Conservation (phyloP, 2,797 vertebrate genomes). For the Melanotaenia nigrans region DNA sequence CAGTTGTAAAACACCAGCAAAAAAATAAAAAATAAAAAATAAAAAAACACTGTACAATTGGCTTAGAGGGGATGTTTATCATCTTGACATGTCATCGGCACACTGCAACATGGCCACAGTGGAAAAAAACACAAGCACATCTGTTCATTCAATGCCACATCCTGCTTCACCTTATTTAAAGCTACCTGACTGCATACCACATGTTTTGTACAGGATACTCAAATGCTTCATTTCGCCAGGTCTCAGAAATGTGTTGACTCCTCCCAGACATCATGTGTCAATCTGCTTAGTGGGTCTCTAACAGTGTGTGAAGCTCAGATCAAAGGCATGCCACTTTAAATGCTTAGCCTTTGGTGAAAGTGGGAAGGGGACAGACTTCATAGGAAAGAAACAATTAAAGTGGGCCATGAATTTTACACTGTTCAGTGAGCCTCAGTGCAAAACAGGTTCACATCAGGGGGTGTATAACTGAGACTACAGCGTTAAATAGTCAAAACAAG, state of each 20-base stretch:
- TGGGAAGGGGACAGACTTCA: conserved; percentile 42
- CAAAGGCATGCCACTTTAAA: conserved; percentile 64
- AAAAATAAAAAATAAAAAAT: neutral
- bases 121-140: conserved; percentile 45
- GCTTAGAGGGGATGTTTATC: conserved; percentile 55
- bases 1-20: conserved; percentile 43
- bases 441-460: conserved; percentile 17
- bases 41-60: conserved; percentile 37
- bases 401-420: conserved; percentile 38
- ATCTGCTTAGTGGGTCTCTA: conserved; percentile 70
- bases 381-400: conserved; percentile 42
- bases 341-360: conserved; percentile 49
- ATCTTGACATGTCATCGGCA: conserved; percentile 61
- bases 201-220: conserved; percentile 24
- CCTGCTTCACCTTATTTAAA: conserved; percentile 46
- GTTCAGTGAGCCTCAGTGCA: conserved; percentile 44
- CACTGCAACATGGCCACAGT: conserved; percentile 30
- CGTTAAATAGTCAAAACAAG: conserved; percentile 38
- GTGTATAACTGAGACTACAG: neutral
- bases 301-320: conserved; percentile 75
- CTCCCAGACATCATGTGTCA: conserved; percentile 63
- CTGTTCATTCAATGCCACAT: conserved; percentile 42
- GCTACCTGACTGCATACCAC: conserved; percentile 25
- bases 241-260: conserved; percentile 51
- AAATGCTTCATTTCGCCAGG: conserved; percentile 42